A percentile compares a stretch with the other conserved stretches of the same genome.
Conservation (phyloP, 2,113 vertebrate species). For the Gymnarchus niloticus region DNA sequence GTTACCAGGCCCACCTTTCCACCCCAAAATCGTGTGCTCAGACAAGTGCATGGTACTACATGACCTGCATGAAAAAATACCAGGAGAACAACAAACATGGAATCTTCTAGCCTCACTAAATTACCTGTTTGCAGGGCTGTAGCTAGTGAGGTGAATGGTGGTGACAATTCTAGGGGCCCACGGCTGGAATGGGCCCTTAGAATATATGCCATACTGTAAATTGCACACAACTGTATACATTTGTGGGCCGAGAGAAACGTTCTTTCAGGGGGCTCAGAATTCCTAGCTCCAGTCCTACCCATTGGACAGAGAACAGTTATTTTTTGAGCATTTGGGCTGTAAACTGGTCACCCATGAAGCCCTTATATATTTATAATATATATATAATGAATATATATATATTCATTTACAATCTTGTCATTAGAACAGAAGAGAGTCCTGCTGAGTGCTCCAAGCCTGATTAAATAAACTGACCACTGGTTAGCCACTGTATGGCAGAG, state of each 20-base stretch:
- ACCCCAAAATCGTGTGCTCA: slow-evolving; percentile 13
- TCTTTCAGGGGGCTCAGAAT: too few species aligned
- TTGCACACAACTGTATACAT: too few species aligned
- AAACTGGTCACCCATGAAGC: background rate
- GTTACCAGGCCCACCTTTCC: background rate
- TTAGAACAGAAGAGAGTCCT: background rate
- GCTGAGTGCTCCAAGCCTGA: background rate
- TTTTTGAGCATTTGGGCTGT: background rate
- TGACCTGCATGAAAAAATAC: background rate
- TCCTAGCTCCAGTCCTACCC: too few species aligned
- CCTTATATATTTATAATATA: background rate
- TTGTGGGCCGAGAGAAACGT: too few species aligned
- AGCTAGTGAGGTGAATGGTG: too few species aligned
- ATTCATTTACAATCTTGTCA: background rate
- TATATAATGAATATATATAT: too few species aligned
- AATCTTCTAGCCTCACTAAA: background rate
- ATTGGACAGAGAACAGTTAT: background rate
- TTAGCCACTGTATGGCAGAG: background rate
- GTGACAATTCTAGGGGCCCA: too few species aligned
- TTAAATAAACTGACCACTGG: background rate
- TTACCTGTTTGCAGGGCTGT: too few species aligned
- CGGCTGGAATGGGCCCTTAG: too few species aligned
- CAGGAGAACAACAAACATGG: background rate
- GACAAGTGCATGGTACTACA: background rate
- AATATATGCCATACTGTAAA: too few species aligned